Conservation (phyloP, 2,888 invertebrate species). For the Microchrysa polita region DNA sequence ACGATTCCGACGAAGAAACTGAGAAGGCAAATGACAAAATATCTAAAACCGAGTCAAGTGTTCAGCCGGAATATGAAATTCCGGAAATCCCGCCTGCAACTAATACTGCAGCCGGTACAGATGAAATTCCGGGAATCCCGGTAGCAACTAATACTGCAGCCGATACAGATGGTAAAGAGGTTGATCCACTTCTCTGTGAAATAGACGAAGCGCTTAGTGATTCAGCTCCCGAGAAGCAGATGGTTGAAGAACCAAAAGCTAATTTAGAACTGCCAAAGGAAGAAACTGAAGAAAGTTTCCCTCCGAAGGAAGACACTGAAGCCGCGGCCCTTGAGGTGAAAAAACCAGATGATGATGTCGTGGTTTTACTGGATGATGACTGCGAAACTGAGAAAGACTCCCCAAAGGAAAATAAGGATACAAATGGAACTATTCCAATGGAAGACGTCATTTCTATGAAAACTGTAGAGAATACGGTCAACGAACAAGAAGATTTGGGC, state of each 20-base stretch:
- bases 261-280: neutral
- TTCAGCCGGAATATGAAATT: neutral
- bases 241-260: neutral
- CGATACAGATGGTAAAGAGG: neutral
- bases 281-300: neutral
- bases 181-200: neutral
- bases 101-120: neutral
- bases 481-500: slow-evolving; percentile 29
- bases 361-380: neutral
- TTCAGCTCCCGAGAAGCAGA: neutral
- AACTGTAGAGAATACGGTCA: neutral
- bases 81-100: neutral
- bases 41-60: neutral
- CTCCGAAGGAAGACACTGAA: neutral
- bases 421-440: neutral
- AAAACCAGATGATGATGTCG: slow-evolving; percentile 27
- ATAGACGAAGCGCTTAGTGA: neutral
- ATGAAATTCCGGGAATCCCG: neutral
- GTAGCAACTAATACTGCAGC: neutral
- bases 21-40: neutral
- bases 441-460: neutral
- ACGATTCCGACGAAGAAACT: slow-evolving; percentile 2
- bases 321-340: neutral
- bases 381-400: neutral
- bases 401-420: neutral